phyloP scores from a whole-genome alignment of 2,888 invertebrate species.

The Hypselothyrea guttata region DNA sequence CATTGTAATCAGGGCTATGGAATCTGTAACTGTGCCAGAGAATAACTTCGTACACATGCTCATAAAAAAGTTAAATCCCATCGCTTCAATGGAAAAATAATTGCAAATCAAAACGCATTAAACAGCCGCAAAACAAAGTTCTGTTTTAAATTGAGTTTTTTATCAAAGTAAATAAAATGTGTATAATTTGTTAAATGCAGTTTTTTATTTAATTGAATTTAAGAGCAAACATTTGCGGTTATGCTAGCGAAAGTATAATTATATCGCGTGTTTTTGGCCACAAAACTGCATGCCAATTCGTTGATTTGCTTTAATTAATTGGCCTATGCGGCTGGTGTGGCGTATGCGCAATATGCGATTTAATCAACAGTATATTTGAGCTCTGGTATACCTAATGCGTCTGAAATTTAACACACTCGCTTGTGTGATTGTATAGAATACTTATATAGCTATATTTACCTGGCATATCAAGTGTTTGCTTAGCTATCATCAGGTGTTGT shows the following conservation, averaged over 20 bases:
- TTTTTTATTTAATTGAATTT: background rate
- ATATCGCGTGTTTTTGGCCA: conserved; percentile 25
- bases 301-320: conserved; percentile 12
- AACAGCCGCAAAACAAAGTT: background rate
- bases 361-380: conserved; percentile 1
- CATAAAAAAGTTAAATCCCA: background rate
- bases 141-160: background rate
- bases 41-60: background rate
- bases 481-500: conserved; percentile 5
- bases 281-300: conserved; percentile 23
- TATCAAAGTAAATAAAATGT: too few species aligned
- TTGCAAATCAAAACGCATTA: background rate
- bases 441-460: conserved; percentile 12
- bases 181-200: background rate
- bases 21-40: conserved; percentile 20
- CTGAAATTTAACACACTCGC: background rate
- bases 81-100: too few species aligned
- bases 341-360: conserved; percentile 47
- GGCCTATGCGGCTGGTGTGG: conserved; percentile 11
- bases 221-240: conserved; percentile 20
- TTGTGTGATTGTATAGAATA: background rate
- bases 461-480: conserved; percentile 15
- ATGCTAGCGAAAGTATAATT: conserved; percentile 13
- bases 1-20: conserved; percentile 40
- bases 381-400: conserved; percentile 16